A percentile compares a stretch with the other conserved stretches of the same genome.
Conservation (phyloP, 2,888 invertebrate species). For the Philonicus albiceps region DNA sequence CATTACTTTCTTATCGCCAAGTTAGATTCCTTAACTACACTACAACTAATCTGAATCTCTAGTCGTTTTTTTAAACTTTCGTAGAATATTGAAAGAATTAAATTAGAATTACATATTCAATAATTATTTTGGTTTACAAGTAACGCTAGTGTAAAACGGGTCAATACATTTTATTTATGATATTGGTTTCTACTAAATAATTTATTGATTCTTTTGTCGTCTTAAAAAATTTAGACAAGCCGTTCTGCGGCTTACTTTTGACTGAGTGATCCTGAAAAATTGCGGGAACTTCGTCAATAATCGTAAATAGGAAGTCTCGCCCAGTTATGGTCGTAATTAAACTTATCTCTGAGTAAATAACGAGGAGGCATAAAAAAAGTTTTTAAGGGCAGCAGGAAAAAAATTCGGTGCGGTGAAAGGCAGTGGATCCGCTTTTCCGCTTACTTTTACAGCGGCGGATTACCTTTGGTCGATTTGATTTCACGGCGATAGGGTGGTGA, state of each 20-base stretch:
- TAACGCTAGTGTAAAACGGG: too few species aligned
- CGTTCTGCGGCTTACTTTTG: not conserved
- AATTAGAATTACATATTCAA: too few species aligned
- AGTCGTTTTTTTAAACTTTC: too few species aligned
- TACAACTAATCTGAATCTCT: too few species aligned
- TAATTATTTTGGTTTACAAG: too few species aligned
- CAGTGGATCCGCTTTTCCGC: conserved; percentile 21
- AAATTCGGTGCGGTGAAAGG: not conserved
- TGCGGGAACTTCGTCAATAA: conserved; percentile 37
- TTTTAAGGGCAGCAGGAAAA: not conserved
- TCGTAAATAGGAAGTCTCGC: conserved; percentile 45
- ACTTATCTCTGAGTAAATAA: conserved; percentile 45
- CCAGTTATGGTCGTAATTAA: conserved; percentile 47
- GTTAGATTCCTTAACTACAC: too few species aligned
- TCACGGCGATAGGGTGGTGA: conserved; percentile 45
- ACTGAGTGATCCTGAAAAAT: conserved; percentile 27
- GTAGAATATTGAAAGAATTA: too few species aligned
- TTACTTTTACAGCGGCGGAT: conserved; percentile 45
- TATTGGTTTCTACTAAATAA: not conserved
- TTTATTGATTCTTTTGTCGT: not conserved
- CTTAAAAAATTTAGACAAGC: not conserved
- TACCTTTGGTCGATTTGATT: conserved; percentile 48
- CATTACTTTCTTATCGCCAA: too few species aligned
- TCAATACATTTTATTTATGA: not conserved
- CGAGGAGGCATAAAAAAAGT: conserved; percentile 17